These are phyloP conservation scores for Neosalanx taihuensis DNA, from an alignment of 2,797 vertebrate species.

Conservation along the genomic window DNA sequence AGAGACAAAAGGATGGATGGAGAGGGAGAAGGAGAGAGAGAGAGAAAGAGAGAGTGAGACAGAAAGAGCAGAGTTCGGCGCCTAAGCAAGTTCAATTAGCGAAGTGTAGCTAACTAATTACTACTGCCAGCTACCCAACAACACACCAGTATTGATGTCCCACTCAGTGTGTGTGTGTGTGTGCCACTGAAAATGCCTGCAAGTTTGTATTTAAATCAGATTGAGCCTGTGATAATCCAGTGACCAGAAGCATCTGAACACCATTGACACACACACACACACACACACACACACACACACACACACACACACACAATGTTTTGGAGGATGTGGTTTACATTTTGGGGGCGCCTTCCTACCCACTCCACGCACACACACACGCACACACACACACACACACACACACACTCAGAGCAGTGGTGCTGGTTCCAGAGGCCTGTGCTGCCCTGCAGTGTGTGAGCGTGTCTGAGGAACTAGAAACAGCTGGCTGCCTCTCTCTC, in stretches of 20 bases:
- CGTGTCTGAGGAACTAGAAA: slow-evolving; percentile 64
- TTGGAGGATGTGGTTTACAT: slow-evolving; percentile 58
- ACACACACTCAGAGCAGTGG: slow-evolving; percentile 27
- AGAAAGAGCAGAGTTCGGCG: neutral
- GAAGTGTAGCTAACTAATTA: neutral
- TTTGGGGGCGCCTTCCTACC: slow-evolving; percentile 49
- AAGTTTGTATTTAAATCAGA: slow-evolving; percentile 41
- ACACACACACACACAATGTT: no score
- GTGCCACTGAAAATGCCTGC: neutral
- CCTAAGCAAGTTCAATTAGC: neutral
- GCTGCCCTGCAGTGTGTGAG: slow-evolving; percentile 16
- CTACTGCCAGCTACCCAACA: neutral
- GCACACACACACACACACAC: neutral
- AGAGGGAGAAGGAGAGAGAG: neutral
- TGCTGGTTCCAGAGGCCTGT: slow-evolving; percentile 16
- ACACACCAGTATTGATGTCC: neutral
- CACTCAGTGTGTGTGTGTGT: neutral
- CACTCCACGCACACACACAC: neutral
- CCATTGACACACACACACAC: slow-evolving; percentile 15
- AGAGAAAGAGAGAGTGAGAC: neutral
- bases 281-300: no score
- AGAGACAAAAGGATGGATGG: no score
- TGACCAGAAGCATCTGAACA: slow-evolving; percentile 31
- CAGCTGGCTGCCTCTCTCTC: slow-evolving; percentile 72
- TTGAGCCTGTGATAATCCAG: slow-evolving; percentile 25